Base-by-base conservation (phyloP, 2,113 vertebrate species). In the Aramus guarauna region DNA sequence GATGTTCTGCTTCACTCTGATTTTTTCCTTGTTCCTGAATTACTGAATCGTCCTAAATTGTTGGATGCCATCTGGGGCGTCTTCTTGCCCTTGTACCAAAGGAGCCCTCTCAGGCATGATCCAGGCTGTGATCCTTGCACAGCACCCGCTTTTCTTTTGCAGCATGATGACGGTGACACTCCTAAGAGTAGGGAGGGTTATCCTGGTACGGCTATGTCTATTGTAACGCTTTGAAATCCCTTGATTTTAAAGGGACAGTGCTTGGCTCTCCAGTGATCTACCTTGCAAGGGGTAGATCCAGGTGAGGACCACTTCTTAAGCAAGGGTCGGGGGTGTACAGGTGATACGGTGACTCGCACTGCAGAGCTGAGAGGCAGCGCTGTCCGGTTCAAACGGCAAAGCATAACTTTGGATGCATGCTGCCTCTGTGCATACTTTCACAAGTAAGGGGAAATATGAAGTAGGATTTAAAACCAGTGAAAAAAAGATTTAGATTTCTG, bases 361-460 rank as follows among this genome's bases (percentile, higher is more conserved):
- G 58, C 32, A 52, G 85, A 84, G 27, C 68, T 32, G 12, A 37
- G 58, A 34, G 63, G 18, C 55, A 26, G 30, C 2, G 2, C 9
- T 0, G 14, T 19, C 15, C 0, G 0, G 26, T n/a, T 56, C 67
- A 36, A 9, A 7, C 15, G 58, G 62, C 62, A 41, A 34, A 59
- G 43, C 2, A 3, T 76, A 47, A 21, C 72, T 90, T 36, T 55
- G 80, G 48, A 21, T 37, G 8, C 18, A 2, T 3, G 1, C 58
- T 85, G 43, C 32, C 81, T 69, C 45, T 36, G 37, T 30, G 32
- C 14, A 1, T 26, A 1, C 48, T 39, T 30, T 16, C 56, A 50
- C 43, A 34, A 22, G 12, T 24, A 27, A 52, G 53, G 29, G 53
- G 62, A 27, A 88, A 60, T 8, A 32, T 0, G 22, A 74, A 21